Conservation (phyloP, 2,797 vertebrate species). For the Lycodopsis pacificus region DNA sequence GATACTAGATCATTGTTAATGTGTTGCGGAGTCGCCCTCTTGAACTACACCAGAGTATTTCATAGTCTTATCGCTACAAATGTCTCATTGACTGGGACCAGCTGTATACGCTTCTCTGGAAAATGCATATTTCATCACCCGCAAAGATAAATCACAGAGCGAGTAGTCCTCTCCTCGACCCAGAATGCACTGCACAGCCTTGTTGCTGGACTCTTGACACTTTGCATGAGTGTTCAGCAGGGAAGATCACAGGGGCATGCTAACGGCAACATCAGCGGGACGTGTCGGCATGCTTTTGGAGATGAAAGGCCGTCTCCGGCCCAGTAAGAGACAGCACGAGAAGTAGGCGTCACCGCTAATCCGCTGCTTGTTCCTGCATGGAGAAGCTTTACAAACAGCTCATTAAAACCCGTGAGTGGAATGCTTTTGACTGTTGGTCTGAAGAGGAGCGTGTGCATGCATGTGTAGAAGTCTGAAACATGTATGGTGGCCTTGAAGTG, state of each 20-base stretch:
- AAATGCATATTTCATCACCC: constrained; percentile 67
- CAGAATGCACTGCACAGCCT: constrained; percentile 31
- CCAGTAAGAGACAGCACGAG: background rate
- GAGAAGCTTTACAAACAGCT: constrained; percentile 35
- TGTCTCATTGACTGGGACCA: constrained; percentile 50
- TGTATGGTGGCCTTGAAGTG: constrained; percentile 10
- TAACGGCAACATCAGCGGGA: constrained; percentile 23
- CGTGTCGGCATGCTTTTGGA: constrained; percentile 17
- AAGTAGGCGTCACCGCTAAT: constrained; percentile 59
- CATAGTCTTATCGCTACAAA: constrained; percentile 70
- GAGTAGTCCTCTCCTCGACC: constrained; percentile 21
- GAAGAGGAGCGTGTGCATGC: background rate
- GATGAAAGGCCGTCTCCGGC: constrained; percentile 49
- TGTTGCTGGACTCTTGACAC: constrained; percentile 27
- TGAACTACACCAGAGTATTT: constrained; percentile 76
- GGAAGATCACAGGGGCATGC: constrained; percentile 37
- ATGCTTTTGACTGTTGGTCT: constrained; percentile 2
- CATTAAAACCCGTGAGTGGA: constrained; percentile 40
- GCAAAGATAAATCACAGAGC: constrained; percentile 63
- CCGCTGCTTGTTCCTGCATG: constrained; percentile 42
- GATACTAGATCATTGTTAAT: constrained; percentile 73
- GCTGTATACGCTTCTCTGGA: constrained; percentile 61
- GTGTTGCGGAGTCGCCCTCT: constrained; percentile 67
- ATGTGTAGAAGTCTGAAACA: background rate
- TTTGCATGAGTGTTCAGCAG: constrained; percentile 15